Evolutionary conservation across 2,113 vertebrate genomes (phyloP), one percentile per base, ranked within the genome.

Genomic region (Odontophorus gujanensis): DNA sequence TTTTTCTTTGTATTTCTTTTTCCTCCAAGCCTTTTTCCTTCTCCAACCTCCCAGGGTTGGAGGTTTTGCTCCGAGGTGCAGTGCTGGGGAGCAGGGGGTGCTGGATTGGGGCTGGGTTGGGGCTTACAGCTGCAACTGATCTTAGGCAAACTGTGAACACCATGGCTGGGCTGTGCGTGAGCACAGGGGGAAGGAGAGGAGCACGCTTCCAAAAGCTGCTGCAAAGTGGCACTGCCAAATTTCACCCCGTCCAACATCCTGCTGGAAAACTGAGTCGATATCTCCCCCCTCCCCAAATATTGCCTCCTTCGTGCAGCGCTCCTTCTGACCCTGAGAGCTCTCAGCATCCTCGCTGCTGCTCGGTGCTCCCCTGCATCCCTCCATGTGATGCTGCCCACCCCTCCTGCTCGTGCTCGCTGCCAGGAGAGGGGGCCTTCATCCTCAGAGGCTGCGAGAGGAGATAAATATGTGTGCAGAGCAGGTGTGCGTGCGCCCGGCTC

Each of bases 401-500:
- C 89, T 53, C 90, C 73, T 92, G 75, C 96, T 94, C 92, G 80
- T 96, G 92, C 93, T 97, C 95, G 97, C 94, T 86, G 97, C 97
- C 97, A 98, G 97, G 97, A 97, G 97, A 97, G 97, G 98, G 97
- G 83, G 94, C 71, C 96, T 97, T 97, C 97, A 89, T 90, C 97
- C 96, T 97, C 80, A 73, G 77, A 95, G 61, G 58, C 42, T 53
- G 76, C 47, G 59, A 59, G 75, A 32, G 4, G 66, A 61, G 78
- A 91, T 55, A 47, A 62, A 85, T 63, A 13, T 6, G 9, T 12
- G 89, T 57, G 65, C 65, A 28, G 42, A 58, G 59, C 47, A 18
- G 17, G 36, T 0, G 30, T 2, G 83, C 45, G 48, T 3, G 36
- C 2, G 90, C 87, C 87, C 6, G 58, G 58, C 80, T 89, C 17